phyloP scores from a whole-genome alignment of 2,797 vertebrate genomes.

The Odontamblyopus rebecca region DNA sequence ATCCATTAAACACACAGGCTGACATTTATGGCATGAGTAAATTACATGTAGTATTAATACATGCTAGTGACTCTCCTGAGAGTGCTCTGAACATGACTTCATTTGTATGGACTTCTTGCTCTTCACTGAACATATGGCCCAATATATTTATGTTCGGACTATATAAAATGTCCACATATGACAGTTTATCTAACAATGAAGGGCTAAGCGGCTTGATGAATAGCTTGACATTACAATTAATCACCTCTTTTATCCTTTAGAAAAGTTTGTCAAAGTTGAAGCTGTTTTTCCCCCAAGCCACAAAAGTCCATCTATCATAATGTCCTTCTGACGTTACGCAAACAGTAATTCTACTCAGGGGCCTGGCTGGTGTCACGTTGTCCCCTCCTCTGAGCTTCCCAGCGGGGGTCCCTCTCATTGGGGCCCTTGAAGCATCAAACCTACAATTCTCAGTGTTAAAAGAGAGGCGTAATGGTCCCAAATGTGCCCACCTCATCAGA shows the following conservation, averaged over 20 bases:
- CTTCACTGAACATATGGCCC: slow-evolving; percentile 39
- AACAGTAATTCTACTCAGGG: slow-evolving; percentile 73
- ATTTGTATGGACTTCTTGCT: slow-evolving; percentile 54
- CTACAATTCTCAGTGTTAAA: slow-evolving; percentile 62
- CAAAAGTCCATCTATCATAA: slow-evolving; percentile 71
- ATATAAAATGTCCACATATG: slow-evolving; percentile 9
- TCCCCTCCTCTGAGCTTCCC: slow-evolving; percentile 49
- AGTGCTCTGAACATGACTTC: slow-evolving; percentile 9
- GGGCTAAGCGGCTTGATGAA: slow-evolving; percentile 22
- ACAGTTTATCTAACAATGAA: slow-evolving; percentile 18
- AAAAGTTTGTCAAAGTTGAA: slow-evolving; percentile 46
- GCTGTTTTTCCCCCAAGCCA: slow-evolving; percentile 25
- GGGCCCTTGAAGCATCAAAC: slow-evolving; percentile 61
- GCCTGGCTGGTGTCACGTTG: slow-evolving; percentile 58
- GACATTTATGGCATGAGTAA: slow-evolving; percentile 23
- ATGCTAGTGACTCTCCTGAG: slow-evolving; percentile 16
- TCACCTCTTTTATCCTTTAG: slow-evolving; percentile 37
- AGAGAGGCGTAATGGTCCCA: slow-evolving; percentile 68
- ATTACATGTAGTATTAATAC: slow-evolving; percentile 12
- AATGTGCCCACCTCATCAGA: slow-evolving; percentile 67
- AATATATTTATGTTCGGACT: slow-evolving; percentile 20
- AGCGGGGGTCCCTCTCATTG: slow-evolving; percentile 30
- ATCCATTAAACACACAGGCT: slow-evolving; percentile 27
- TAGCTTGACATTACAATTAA: slow-evolving; percentile 37
- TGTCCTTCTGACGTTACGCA: slow-evolving; percentile 58